These are phyloP conservation scores for Phasia obesa DNA, from an alignment of 2,888 invertebrate species.

Conservation along the genomic window DNA sequence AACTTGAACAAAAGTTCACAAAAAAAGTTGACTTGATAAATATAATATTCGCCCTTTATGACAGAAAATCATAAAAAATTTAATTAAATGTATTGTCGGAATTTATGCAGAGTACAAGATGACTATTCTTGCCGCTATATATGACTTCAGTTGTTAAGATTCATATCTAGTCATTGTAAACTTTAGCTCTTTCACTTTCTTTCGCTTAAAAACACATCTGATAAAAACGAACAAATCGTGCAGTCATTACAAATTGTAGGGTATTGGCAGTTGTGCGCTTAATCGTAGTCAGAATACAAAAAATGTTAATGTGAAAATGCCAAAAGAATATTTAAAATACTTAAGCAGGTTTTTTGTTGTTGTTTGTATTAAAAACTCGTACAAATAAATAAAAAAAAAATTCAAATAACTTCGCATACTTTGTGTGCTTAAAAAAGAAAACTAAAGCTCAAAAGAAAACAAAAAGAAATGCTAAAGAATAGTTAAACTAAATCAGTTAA, in stretches of 20 bases:
- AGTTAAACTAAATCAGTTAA: constrained; percentile 29
- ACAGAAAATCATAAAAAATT: neutral
- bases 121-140: neutral
- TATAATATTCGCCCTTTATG: too few species aligned
- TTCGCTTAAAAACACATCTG: constrained; percentile 10
- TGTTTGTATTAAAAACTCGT: constrained; percentile 18
- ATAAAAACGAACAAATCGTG: constrained; percentile 1
- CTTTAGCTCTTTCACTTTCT: constrained; percentile 45
- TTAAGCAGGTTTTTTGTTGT: constrained; percentile 9
- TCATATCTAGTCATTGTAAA: too few species aligned
- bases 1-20: too few species aligned
- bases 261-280: constrained; percentile 3
- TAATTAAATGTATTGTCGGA: neutral
- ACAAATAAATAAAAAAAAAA: constrained; percentile 2
- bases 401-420: constrained; percentile 48
- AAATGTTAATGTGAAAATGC: constrained; percentile 49
- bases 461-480: constrained; percentile 43
- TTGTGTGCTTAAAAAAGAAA: constrained; percentile 2
- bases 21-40: too few species aligned
- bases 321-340: constrained; percentile 57
- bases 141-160: neutral
- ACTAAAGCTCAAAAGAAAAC: constrained; percentile 20
- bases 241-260: neutral
- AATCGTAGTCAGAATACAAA: constrained; percentile 13
- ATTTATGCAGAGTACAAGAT: neutral